Conservation (phyloP, 2,113 vertebrate genomes). For the rat (Rattus norvegicus) region DNA sequence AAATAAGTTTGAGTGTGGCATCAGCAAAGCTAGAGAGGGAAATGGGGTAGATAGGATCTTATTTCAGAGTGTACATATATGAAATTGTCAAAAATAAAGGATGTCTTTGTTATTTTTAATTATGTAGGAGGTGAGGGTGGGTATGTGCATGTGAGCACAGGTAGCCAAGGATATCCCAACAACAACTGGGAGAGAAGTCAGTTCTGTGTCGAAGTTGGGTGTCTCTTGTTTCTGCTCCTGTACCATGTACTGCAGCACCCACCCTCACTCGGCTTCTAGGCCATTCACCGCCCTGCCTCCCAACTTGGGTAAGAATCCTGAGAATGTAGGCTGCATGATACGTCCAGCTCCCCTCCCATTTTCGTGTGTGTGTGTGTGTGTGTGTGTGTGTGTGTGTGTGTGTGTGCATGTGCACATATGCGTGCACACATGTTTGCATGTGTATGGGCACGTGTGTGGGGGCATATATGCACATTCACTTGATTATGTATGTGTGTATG, state of each 20-base stretch:
- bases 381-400: background rate
- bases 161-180: background rate
- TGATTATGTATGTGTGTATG: background rate
- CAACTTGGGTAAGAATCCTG: no score
- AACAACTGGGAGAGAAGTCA: background rate
- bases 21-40: background rate
- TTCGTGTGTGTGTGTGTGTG: rapidly evolving
- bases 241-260: no score
- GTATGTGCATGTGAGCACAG: background rate
- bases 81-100: background rate
- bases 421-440: background rate
- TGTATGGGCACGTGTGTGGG: background rate
- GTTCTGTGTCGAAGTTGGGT: background rate
- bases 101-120: background rate
- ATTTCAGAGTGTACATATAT: background rate
- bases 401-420: background rate
- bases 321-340: background rate
- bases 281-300: background rate
- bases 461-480: background rate
- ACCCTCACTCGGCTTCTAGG: background rate
- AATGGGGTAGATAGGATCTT: background rate
- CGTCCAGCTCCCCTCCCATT: background rate
- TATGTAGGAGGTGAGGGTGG: background rate
- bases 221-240: background rate
- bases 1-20: background rate